These are phyloP conservation scores for Acanthosepion lycidas DNA, from an alignment of 2,888 invertebrate species.

Conservation along the genomic window DNA sequence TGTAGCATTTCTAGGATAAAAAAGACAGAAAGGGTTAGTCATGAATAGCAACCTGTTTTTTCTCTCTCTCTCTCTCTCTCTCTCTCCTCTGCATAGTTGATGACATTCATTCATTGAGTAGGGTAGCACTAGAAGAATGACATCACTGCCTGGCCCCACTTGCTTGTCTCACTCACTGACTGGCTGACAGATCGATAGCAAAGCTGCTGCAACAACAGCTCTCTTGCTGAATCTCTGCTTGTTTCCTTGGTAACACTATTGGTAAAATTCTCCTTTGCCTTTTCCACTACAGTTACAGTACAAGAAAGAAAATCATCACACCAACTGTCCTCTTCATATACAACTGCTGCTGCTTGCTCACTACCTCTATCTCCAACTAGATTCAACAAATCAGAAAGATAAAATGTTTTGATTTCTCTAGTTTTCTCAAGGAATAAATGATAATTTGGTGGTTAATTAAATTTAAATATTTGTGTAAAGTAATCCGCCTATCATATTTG, in stretches of 20 bases:
- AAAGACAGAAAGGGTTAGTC: background rate
- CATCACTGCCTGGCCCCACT: conserved; percentile 38
- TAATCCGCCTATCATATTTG: background rate
- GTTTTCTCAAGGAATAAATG: background rate
- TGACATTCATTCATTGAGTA: conserved; percentile 46
- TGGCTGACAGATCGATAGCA: conserved; percentile 46
- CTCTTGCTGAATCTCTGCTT: conserved; percentile 44
- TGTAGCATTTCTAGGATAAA: background rate
- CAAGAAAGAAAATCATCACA: conserved; percentile 41
- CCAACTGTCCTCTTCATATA: conserved; percentile 17
- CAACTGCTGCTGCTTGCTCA: conserved; percentile 12
- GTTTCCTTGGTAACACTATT: conserved; percentile 47
- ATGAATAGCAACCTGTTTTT: background rate
- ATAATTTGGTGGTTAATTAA: background rate
- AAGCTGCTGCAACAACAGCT: conserved; percentile 37
- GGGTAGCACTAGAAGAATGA: conserved; percentile 40
- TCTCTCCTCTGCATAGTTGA: background rate
- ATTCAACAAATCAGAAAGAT: background rate
- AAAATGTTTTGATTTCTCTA: background rate
- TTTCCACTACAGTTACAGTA: no score
- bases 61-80: no score
- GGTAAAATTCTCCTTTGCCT: conserved; percentile 41
- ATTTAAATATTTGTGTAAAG: background rate
- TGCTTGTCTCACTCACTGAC: background rate
- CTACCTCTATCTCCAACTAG: background rate